These are phyloP conservation scores for Panthera uncia DNA, from an alignment of 2,113 vertebrate species.

Conservation along the genomic window DNA sequence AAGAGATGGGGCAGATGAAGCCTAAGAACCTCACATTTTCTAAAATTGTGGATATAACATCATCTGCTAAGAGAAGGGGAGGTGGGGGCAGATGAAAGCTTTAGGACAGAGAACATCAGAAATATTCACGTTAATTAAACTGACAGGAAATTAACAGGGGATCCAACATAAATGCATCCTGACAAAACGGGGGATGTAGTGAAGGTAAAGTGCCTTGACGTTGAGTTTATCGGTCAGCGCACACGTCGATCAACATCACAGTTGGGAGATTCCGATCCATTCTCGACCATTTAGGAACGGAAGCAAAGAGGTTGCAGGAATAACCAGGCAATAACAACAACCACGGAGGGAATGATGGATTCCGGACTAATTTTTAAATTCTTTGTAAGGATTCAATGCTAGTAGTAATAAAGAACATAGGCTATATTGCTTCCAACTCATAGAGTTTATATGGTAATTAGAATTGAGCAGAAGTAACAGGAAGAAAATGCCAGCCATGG, in stretches of 20 bases:
- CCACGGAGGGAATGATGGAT: not conserved
- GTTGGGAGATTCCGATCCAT: accelerated
- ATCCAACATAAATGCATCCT: not conserved
- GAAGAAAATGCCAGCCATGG: not conserved
- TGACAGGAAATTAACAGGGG: not conserved
- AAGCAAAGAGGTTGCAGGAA: not conserved
- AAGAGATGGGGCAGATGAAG: not conserved
- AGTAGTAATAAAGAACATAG: not conserved
- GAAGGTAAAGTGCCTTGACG: not conserved
- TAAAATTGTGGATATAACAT: not conserved
- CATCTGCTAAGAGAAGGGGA: not conserved
- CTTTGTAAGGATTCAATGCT: not conserved
- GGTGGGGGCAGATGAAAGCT: not conserved
- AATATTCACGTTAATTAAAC: not conserved
- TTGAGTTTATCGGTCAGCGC: not conserved
- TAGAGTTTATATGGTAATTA: not conserved
- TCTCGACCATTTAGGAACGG: not conserved
- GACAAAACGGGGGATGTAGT: not conserved
- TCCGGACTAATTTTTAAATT: not conserved
- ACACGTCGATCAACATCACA: not conserved
- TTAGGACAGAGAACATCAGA: not conserved
- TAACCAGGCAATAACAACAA: not conserved
- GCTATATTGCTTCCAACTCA: not conserved
- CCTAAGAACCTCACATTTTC: not conserved
- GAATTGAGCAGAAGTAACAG: not conserved